A percentile compares a stretch with the other conserved stretches of the same genome.
Evolutionary conservation across 2,113 vertebrate genomes (phyloP).

Genomic region (Ciconia boyciana): DNA sequence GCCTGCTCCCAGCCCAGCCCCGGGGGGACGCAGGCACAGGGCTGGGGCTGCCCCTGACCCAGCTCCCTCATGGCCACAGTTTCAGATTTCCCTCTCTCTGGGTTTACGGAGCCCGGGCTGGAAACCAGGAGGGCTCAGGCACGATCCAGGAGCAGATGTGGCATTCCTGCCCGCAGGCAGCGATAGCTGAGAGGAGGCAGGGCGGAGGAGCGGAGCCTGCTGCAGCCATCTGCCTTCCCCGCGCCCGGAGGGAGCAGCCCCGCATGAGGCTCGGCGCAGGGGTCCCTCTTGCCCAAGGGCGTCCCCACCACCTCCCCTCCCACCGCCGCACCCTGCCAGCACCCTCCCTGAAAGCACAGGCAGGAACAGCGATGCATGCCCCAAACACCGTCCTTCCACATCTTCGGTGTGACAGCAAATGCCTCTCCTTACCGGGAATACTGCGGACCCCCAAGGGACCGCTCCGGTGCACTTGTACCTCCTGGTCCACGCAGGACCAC

Average conservation of each 20-base stretch:
- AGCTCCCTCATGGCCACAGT: background rate
- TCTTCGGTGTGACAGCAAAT: background rate
- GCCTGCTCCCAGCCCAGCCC: background rate
- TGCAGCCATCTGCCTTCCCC: background rate
- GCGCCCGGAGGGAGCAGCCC: background rate
- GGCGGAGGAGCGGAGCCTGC: background rate
- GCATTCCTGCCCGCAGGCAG: background rate
- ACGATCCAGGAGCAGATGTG: background rate
- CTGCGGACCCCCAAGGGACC: background rate
- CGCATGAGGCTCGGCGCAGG: accelerated
- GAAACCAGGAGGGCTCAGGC: background rate
- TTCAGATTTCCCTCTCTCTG: background rate
- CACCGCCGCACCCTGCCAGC: background rate
- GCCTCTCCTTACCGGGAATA: background rate
- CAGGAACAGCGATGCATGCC: background rate
- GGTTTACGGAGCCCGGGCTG: background rate
- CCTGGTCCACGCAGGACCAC: background rate
- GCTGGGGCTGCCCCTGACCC: background rate
- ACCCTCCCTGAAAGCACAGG: background rate
- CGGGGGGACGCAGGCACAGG: background rate
- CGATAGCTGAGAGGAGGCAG: background rate
- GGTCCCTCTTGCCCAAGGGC: background rate
- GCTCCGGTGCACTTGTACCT: background rate
- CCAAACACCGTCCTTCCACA: background rate
- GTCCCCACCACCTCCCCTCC: background rate